phyloP scores from a whole-genome alignment of 2,797 vertebrate species.

The Lepus townsendii region DNA sequence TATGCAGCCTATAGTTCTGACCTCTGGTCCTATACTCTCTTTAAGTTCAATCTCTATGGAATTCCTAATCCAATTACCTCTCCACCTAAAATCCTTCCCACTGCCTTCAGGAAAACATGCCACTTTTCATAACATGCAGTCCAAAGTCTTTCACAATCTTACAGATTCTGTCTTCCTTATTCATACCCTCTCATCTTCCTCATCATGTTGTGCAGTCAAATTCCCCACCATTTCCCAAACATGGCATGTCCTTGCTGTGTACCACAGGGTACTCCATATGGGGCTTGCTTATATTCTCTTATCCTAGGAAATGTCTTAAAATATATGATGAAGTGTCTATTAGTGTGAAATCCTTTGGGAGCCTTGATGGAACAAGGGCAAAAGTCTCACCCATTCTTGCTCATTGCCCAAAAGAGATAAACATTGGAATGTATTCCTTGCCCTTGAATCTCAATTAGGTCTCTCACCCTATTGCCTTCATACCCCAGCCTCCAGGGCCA shows the following conservation, averaged over 20 bases:
- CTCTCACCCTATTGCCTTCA: too few species aligned
- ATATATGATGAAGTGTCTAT: background rate
- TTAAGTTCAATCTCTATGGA: background rate
- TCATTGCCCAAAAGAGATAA: too few species aligned
- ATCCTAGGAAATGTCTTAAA: background rate
- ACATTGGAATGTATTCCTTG: too few species aligned
- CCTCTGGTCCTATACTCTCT: background rate
- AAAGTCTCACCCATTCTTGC: too few species aligned
- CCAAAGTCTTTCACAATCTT: background rate
- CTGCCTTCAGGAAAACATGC: background rate
- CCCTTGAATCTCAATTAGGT: too few species aligned
- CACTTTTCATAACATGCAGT: background rate
- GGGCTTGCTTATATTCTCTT: background rate
- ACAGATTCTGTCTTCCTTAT: background rate
- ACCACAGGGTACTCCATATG: background rate
- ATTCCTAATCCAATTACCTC: background rate
- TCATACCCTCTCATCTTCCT: background rate
- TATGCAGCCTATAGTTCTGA: background rate
- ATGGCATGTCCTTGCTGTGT: background rate
- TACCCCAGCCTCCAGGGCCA: too few species aligned
- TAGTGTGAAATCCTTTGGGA: background rate
- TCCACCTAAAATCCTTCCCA: constrained; percentile 17
- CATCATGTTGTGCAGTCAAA: background rate
- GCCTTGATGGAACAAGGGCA: background rate
- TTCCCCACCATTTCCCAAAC: background rate